A percentile compares a stretch with the other conserved stretches of the same genome.
Evolutionary conservation across 2,797 vertebrate species (phyloP).

Genomic region (Crocodylus rhombifer): DNA sequence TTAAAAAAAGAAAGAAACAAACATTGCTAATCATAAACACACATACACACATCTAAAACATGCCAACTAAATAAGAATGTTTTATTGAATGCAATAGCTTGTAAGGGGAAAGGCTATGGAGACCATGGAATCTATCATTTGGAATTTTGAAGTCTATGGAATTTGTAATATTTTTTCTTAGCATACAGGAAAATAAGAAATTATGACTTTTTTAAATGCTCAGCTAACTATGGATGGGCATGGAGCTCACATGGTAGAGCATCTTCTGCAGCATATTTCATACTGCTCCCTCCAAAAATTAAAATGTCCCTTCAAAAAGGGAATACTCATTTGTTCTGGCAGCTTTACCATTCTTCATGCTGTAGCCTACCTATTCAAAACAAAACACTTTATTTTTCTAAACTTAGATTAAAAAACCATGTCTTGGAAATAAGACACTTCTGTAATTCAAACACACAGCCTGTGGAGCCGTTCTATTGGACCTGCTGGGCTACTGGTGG

Average conservation of each 20-base stretch:
- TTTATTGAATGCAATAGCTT: not conserved
- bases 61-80: not conserved
- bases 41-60: not conserved
- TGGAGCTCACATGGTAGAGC: slow-evolving; percentile 3
- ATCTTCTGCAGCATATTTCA: slow-evolving; percentile 3
- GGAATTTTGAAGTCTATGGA: too few species aligned
- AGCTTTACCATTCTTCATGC: not conserved
- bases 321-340: not conserved
- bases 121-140: too few species aligned
- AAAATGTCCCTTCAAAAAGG: slow-evolving; percentile 11
- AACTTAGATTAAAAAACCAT: not conserved
- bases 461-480: too few species aligned
- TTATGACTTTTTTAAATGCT: not conserved
- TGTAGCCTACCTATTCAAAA: slow-evolving; percentile 33
- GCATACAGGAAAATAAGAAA: not conserved
- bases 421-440: not conserved
- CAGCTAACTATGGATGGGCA: not conserved
- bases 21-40: not conserved
- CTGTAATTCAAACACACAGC: too few species aligned
- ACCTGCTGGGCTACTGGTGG: too few species aligned
- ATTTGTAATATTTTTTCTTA: not conserved
- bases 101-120: not conserved
- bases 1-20: not conserved
- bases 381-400: not conserved
- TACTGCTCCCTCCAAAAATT: not conserved